These are phyloP conservation scores for Lochmaea crataegi DNA, from an alignment of 2,888 invertebrate genomes.

Conservation along the genomic window DNA sequence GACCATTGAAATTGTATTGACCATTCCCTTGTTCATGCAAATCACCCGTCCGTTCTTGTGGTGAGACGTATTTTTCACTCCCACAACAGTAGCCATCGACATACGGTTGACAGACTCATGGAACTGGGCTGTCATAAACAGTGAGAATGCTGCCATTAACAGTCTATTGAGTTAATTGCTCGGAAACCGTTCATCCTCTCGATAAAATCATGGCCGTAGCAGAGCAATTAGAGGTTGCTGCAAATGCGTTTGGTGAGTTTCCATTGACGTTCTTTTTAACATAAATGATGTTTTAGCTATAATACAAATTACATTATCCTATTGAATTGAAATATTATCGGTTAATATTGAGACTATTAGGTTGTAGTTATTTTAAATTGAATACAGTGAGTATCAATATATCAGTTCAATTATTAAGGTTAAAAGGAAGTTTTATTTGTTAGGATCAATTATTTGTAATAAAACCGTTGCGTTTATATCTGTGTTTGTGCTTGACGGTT, in stretches of 20 bases:
- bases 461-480: no score
- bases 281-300: not conserved
- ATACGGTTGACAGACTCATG: slow-evolving; percentile 23
- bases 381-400: no score
- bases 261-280: not conserved
- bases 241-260: not conserved
- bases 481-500: no score
- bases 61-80: slow-evolving; percentile 18
- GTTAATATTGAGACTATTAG: no score
- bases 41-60: slow-evolving; percentile 11
- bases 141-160: slow-evolving; percentile 24
- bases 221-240: not conserved
- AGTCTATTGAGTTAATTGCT: slow-evolving; percentile 26
- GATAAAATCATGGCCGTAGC: slow-evolving; percentile 11
- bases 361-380: no score
- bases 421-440: no score
- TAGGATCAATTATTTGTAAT: no score
- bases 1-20: not conserved
- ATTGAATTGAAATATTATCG: no score
- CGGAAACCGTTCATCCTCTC: slow-evolving; percentile 2
- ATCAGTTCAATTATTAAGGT: no score
- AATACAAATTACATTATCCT: no score
- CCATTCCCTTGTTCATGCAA: slow-evolving; percentile 4
- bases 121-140: slow-evolving; percentile 23
- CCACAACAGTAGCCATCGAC: slow-evolving; percentile 13